Base-by-base conservation (phyloP, 2,113 vertebrate species). In the Brevimyrus niger region DNA sequence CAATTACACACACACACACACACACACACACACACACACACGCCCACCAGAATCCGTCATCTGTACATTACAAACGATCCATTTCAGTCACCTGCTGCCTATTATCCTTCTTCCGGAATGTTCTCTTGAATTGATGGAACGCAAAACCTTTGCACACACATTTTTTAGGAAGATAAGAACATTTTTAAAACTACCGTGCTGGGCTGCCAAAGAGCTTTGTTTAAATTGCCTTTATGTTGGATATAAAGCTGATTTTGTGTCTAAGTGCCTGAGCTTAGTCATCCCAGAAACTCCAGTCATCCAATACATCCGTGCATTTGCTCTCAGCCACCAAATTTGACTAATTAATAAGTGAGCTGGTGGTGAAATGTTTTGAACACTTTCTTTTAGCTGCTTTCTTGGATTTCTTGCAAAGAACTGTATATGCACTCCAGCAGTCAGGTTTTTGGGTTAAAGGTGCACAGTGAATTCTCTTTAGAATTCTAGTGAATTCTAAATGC, bases 71-170 rank as follows among this genome's bases (percentile, higher is more conserved):
- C 53, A 46, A 31, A 48, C 6, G 11, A 17, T 46, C 44, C 21
- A 27, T 31, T 27, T 50, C 65, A 15, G 42, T 13, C 61, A 7
- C 21, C 42, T 31, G 46, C 44, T 9, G 46, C 31, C 69, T 17
- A 31, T 76, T 17, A 38, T 76, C 69, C 47, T 21, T 1, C 1
- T 46, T 42, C 51, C 11, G 21, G 44, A 48, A 23, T 44, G 84
- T 65, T 76, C 84, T 89, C 17, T 51, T 5, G 27, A 53, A 80
- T 90, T 90, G 88, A 89, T 89, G 89, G 91, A 88, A 89, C 87
- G 46, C 51, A 69, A 85, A 50, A 38, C 35, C 27, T 88, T 65
- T 44, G 19, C 76, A 73, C 6, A 38, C 31, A 76, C 4, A 11
- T 76, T 65, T 65, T 65, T 27, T 27, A 27, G n/a, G 58, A 65